Base-by-base conservation (phyloP, 1,140 invertebrate genomes). In the Andrena cerasifolii region DNA sequence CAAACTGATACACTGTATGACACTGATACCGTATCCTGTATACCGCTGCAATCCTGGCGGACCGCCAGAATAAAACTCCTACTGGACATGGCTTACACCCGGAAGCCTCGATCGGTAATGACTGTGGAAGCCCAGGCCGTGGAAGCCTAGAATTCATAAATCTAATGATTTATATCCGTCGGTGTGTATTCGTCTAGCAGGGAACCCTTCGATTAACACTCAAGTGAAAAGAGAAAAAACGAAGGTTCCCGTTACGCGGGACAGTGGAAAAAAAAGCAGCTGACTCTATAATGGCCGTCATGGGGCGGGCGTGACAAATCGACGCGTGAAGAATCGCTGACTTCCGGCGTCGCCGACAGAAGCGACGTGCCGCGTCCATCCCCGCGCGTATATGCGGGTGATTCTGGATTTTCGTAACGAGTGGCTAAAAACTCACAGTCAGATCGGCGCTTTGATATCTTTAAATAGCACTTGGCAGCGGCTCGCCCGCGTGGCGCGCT, bases 281-380 rank as follows among this genome's bases (percentile, higher is more conserved):
- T 36, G 43, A 36, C 56, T 71, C 68, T 72, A 51, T 61, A 72
- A 72, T n/a, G 26, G 59, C 51, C 16, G 36, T 45, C 45, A 73
- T 26, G 40, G 43, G 51, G 36, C 62, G 18, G 49, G 54, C 33
- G 74, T 49, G 62, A 67, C 68, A 49, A 59, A 70, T 82, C 54
- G 83, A 73, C 51, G 79, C 75, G 72, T 81, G 80, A 85, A 84
- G 70, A 82, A 86, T 82, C 82, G 59, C 4, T n/a, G 54, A 73
- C 82, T 86, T 86, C 84, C 84, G 84, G 79, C 63, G 43, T 68
- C 54, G 65, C 61, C 78, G 72, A 84, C 76, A 76, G 80, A 63
- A 49, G 49, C 71, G 51, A 54, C 67, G 40, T 31, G 4, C 36
- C 36, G 4, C 36, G 61, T 43, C 62, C 33, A 63, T 54, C 47